These are phyloP conservation scores for Triplophysa siluroides DNA, from an alignment of 2,113 vertebrate genomes.

Conservation along the genomic window DNA sequence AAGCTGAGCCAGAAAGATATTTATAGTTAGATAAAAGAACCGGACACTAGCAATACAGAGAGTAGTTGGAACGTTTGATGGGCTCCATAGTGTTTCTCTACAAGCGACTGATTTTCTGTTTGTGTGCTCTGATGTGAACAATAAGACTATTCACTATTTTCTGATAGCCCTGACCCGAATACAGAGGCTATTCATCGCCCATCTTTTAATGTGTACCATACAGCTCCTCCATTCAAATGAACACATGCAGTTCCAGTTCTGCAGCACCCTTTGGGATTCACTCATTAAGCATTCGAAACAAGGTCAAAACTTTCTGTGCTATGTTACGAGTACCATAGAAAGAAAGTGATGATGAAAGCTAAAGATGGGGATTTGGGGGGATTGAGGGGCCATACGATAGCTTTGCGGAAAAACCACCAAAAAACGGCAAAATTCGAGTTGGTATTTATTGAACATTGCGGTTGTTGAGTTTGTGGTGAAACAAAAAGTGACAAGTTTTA, in stretches of 20 bases:
- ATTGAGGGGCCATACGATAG: not conserved
- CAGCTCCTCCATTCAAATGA: slow-evolving; percentile 37
- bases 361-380: not conserved
- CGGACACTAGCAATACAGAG: not conserved
- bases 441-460: no score
- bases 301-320: not conserved
- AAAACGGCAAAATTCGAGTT: no score
- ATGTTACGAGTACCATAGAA: not conserved
- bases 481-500: no score
- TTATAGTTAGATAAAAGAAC: slow-evolving; percentile 2
- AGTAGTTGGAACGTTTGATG: not conserved
- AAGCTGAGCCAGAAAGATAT: slow-evolving; percentile 13
- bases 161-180: slow-evolving; percentile 50
- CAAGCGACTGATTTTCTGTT: not conserved
- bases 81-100: slow-evolving; percentile 11
- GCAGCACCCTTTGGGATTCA: not conserved
- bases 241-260: not conserved
- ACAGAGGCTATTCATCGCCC: slow-evolving; percentile 37
- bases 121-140: slow-evolving; percentile 29
- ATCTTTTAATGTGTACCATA: slow-evolving; percentile 40
- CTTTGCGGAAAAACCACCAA: no score
- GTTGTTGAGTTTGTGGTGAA: no score
- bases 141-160: slow-evolving; percentile 33
- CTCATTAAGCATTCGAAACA: slow-evolving; percentile 1
- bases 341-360: slow-evolving; percentile 1